Percentiles rank a stretch among this genome's conserved stretches.
Evolutionary conservation across 2,888 invertebrate species (phyloP).

Genomic region (Tipula lateralis): DNA sequence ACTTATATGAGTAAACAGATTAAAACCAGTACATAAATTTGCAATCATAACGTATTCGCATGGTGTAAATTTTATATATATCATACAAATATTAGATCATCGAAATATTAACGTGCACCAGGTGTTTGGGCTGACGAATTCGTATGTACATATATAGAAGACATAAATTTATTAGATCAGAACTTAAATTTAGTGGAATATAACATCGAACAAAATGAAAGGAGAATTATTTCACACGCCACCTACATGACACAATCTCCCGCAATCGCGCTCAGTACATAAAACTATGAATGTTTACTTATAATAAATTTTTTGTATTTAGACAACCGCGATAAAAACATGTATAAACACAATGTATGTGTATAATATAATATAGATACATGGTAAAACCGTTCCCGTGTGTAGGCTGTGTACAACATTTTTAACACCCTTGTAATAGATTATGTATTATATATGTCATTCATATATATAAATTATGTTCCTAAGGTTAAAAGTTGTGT

Average conservation of each 20-base stretch:
- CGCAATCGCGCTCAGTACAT: not conserved
- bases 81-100: not conserved
- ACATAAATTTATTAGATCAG: not conserved
- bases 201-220: not conserved
- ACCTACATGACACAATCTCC: not conserved
- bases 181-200: not conserved
- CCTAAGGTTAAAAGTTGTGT: not conserved
- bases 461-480: not conserved
- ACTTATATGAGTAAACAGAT: not conserved
- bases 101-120: not conserved
- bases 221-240: constrained; percentile 11
- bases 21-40: not conserved
- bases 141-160: not conserved
- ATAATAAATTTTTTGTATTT: not conserved
- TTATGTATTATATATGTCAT: not conserved
- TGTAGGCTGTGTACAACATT: not conserved
- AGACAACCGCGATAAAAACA: constrained; percentile 11
- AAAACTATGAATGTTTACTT: not conserved
- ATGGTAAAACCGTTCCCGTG: constrained; percentile 14
- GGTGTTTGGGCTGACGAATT: not conserved
- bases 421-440: constrained; percentile 9
- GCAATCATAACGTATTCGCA: not conserved
- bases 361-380: not conserved
- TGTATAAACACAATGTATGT: not conserved
- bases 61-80: too few relatives aligned